These are phyloP conservation scores for Anoura caudifer DNA, from an alignment of 2,113 vertebrate species.

Conservation along the genomic window DNA sequence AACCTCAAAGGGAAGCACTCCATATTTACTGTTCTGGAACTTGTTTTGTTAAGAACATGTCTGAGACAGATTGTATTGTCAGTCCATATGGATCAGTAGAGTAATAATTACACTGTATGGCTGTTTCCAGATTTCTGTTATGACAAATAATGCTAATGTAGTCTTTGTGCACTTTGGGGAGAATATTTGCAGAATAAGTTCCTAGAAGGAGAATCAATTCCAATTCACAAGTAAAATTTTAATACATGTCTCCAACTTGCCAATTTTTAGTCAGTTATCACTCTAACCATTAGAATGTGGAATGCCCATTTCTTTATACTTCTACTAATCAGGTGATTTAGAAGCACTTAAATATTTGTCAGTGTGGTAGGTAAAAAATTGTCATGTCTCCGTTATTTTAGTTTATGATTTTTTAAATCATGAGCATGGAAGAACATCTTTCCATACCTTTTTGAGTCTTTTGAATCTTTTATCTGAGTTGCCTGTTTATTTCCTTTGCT, in stretches of 20 bases:
- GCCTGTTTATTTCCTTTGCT: constrained; percentile 2
- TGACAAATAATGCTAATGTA: neutral
- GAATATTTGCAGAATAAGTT: neutral
- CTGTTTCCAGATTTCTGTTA: neutral
- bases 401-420: neutral
- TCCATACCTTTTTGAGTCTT: neutral
- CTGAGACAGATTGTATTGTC: neutral
- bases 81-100: neutral
- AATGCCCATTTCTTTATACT: neutral
- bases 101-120: neutral
- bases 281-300: neutral
- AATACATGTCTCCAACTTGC: neutral
- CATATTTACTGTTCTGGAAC: neutral
- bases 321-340: neutral
- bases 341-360: neutral
- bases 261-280: neutral
- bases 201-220: neutral
- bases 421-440: neutral
- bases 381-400: neutral
- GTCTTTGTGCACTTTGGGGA: neutral
- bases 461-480: neutral
- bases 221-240: neutral
- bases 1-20: neutral
- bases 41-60: neutral
- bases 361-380: neutral